Evolutionary conservation across 2,797 vertebrate species (phyloP).

Genomic region (Phoxinus dragarum): DNA sequence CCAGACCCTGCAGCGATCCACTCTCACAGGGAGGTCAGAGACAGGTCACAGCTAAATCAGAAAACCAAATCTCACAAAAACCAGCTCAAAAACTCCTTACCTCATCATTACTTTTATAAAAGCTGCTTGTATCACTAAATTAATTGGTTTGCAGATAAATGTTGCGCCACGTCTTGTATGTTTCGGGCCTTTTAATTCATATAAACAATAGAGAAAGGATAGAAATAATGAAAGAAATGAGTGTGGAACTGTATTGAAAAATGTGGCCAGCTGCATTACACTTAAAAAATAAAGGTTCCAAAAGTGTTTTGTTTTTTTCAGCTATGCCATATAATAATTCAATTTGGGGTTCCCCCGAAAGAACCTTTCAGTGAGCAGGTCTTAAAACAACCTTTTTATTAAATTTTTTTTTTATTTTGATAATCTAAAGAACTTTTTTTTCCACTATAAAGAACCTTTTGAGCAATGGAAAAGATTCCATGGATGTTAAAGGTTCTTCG

Average conservation of each 20-base stretch:
- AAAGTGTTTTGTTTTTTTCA: rapidly evolving
- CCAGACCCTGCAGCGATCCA: conserved; percentile 49
- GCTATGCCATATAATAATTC: neutral
- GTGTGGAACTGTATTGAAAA: neutral
- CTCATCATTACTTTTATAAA: neutral
- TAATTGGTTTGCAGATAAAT: neutral
- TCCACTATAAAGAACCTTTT: neutral
- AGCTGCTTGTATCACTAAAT: neutral
- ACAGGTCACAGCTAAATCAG: conserved; percentile 57
- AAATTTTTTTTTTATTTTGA: too few relatives aligned
- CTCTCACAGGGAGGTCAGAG: conserved; percentile 50
- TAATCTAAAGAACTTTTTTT: neutral
- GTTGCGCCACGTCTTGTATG: neutral
- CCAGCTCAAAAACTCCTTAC: conserved; percentile 9
- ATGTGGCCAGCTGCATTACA: neutral
- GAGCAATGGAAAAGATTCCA: neutral
- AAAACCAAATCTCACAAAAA: conserved; percentile 21
- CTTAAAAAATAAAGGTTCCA: neutral
- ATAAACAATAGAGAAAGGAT: neutral
- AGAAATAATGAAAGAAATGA: neutral
- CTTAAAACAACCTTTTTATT: neutral
- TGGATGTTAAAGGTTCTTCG: neutral
- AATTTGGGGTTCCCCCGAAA: neutral
- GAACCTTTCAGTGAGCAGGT: neutral
- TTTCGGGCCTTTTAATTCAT: neutral